phyloP scores from a whole-genome alignment of 2,888 invertebrate genomes.

The Dryobota labecula region DNA sequence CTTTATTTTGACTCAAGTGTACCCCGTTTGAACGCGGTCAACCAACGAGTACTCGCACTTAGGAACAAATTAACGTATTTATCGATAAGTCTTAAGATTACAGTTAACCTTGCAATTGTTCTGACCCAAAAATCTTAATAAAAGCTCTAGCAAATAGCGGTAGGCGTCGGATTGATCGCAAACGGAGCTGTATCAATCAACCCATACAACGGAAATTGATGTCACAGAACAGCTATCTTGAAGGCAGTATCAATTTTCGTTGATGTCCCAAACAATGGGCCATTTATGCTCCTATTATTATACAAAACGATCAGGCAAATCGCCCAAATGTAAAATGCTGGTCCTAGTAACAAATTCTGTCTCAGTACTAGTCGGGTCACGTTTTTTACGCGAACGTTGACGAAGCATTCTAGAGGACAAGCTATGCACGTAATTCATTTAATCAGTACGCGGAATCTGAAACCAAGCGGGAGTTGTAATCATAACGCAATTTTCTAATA shows the following conservation, averaged over 20 bases:
- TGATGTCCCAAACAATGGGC: slow-evolving; percentile 75
- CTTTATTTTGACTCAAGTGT: slow-evolving; percentile 73
- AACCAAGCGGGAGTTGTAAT: slow-evolving; percentile 41
- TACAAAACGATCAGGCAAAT: slow-evolving; percentile 69
- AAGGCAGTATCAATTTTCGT: slow-evolving; percentile 73
- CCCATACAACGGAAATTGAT: slow-evolving; percentile 72
- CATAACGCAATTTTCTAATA: slow-evolving; percentile 58
- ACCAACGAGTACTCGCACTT: slow-evolving; percentile 65
- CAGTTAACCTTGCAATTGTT: slow-evolving; percentile 83
- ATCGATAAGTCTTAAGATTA: slow-evolving; percentile 78
- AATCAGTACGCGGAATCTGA: slow-evolving; percentile 56
- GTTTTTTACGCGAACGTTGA: slow-evolving; percentile 63
- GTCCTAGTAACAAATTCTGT: slow-evolving; percentile 32
- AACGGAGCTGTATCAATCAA: slow-evolving; percentile 68
- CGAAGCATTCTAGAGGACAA: slow-evolving; percentile 57
- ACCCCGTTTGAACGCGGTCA: slow-evolving; percentile 70
- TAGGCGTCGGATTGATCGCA: slow-evolving; percentile 67
- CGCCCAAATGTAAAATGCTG: slow-evolving; percentile 70
- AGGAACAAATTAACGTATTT: slow-evolving; percentile 74
- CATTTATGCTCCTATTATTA: slow-evolving; percentile 71
- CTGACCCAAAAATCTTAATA: slow-evolving; percentile 73
- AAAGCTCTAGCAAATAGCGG: slow-evolving; percentile 58
- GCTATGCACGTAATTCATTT: slow-evolving; percentile 55
- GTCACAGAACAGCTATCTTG: slow-evolving; percentile 73
- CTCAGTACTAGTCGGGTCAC: slow-evolving; percentile 62